Percentiles rank a stretch among this genome's conserved stretches.
These are phyloP conservation scores for Ptyas mucosa DNA, from an alignment of 2,113 vertebrate species.

Conservation along the genomic window DNA sequence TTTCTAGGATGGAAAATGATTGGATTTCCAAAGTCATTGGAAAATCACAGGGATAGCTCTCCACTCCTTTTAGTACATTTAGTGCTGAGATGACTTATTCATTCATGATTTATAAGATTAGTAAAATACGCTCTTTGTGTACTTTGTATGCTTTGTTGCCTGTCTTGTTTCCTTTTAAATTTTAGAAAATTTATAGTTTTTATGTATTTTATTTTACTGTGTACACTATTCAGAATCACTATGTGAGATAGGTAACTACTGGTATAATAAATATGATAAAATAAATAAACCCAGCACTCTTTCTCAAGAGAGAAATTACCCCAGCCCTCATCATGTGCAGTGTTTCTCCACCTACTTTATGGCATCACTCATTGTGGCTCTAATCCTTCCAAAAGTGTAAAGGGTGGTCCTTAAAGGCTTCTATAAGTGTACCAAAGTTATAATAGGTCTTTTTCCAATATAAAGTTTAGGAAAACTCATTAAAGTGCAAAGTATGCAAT, in stretches of 20 bases:
- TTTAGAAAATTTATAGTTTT: not conserved
- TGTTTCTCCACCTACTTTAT: not conserved
- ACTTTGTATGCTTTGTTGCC: not conserved
- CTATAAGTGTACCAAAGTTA: not conserved
- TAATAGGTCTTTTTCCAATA: not conserved
- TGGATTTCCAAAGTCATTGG: not conserved
- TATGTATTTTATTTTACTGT: not conserved
- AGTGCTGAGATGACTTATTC: not conserved
- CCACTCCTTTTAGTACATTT: not conserved
- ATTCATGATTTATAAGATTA: not conserved
- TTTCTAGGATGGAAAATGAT: not conserved
- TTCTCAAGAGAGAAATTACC: not conserved
- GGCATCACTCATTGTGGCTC: not conserved
- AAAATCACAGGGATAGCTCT: not conserved
- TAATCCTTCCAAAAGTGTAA: not conserved
- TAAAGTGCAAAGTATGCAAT: not conserved
- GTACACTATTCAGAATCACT: not conserved
- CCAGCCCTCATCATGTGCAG: not conserved
- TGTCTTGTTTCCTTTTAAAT: not conserved
- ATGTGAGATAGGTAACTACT: not conserved
- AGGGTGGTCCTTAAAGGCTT: not conserved
- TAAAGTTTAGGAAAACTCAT: not conserved
- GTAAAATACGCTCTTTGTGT: not conserved
- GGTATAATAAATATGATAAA: not conserved
- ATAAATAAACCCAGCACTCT: not conserved